Base-by-base conservation (phyloP, 2,888 invertebrate genomes). In the Hartigia nigra region DNA sequence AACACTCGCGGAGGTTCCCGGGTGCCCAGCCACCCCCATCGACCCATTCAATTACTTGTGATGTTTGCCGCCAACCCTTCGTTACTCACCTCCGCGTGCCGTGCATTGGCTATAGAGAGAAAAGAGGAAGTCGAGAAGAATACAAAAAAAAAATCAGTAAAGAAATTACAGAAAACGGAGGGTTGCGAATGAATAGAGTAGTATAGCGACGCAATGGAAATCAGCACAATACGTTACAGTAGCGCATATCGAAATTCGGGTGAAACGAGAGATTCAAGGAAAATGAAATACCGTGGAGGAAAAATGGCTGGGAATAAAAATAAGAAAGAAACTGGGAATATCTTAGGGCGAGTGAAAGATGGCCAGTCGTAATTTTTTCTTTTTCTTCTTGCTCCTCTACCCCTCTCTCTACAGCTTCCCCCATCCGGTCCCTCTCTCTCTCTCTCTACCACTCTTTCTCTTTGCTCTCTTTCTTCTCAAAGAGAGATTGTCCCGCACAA, bases 1-100 rank as follows among this genome's bases (percentile, higher is more conserved):
- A 90, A 90, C 87, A 88, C 88, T 90, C 90, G 86, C 88, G 87
- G 86, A 89, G 87, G 86, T 89, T 87, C 84, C 82, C 78, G 82
- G 81, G 84, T 85, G 81, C 81, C 82, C 76, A 78, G 69, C 76
- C 78, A 79, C 69, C 79, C 70, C 72, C 72, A 75, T 77, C 69
- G 77, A 79, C 80, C 82, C 76, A 78, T 83, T 83, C 80, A 88
- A 88, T 89, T 87, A 87, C 87, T 89, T 88, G 87, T 88, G 90
- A 90, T 89, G 88, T 89, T 86, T 84, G 87, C 87, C 87, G 87
- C 83, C 85, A 84, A 76, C 76, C 78, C 78, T 79, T 78, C 78
- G 77, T 12, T 55, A 55, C 23, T 55, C 55, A 23, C 55, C 55
- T 23, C 55, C 55, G 23, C 55, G 55, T 23, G 23, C 35, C 5